These are phyloP conservation scores for Empis livida DNA, from an alignment of 2,888 invertebrate species.

Conservation along the genomic window DNA sequence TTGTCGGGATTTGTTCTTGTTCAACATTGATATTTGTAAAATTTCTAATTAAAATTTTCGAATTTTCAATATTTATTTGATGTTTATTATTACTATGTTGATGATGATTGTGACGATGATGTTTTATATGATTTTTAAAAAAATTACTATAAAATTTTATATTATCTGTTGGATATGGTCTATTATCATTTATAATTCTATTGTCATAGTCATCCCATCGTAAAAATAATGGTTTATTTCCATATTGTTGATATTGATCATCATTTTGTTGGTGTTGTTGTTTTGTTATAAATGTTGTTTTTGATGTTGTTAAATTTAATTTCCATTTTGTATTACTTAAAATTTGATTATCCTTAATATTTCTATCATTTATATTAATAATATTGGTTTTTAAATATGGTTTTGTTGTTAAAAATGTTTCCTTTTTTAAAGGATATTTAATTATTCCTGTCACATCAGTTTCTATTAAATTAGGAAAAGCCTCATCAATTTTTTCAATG, in stretches of 20 bases:
- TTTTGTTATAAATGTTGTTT: not conserved
- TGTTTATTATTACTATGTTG: not conserved
- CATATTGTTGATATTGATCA: not conserved
- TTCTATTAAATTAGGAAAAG: not conserved
- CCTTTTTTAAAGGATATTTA: too few species aligned
- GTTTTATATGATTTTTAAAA: not conserved
- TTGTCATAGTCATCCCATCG: too few species aligned
- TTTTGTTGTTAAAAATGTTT: too few species aligned
- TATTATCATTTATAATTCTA: not conserved
- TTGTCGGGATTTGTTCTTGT: not conserved
- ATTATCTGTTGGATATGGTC: not conserved
- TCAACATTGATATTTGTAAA: not conserved
- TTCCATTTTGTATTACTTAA: not conserved
- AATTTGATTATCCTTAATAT: too few species aligned
- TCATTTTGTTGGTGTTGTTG: constrained; percentile 1
- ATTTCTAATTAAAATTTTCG: not conserved
- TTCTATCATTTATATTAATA: too few species aligned
- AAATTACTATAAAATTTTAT: too few species aligned
- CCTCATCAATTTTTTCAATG: not conserved
- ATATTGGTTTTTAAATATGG: too few species aligned
- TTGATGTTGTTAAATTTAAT: not conserved
- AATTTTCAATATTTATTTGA: not conserved
- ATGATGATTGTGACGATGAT: not conserved
- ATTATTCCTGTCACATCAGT: not conserved
- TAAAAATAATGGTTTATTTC: not conserved